Conservation (phyloP, 92 coral and sea anemone genomes). For the Phenganax subtilis region DNA sequence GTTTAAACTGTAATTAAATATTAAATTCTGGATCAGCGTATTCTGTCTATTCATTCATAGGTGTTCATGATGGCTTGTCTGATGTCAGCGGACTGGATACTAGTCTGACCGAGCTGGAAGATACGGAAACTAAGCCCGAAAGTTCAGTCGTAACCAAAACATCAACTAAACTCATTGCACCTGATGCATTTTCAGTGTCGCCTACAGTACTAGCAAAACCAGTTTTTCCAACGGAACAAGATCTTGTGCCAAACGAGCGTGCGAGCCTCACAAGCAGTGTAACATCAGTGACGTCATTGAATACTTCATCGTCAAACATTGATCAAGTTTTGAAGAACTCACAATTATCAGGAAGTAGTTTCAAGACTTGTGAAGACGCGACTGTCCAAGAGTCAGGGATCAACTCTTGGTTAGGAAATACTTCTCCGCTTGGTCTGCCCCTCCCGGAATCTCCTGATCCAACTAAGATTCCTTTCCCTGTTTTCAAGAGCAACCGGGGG, state of each 20-base stretch:
- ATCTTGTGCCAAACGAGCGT: constrained; percentile 25
- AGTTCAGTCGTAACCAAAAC: background rate
- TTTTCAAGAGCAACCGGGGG: constrained; percentile 57
- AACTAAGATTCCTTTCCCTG: constrained; percentile 72
- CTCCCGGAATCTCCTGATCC: constrained; percentile 63
- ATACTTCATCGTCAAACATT: constrained; percentile 54
- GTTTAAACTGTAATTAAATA: background rate
- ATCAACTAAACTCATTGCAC: constrained; percentile 67
- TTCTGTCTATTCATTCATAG: constrained; percentile 18
- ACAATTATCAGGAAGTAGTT: constrained; percentile 3
- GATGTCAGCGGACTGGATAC: constrained; percentile 92
- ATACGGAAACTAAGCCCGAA: constrained; percentile 53
- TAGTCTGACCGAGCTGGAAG: constrained; percentile 74
- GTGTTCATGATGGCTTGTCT: constrained; percentile 78
- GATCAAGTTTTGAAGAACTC: constrained; percentile 49
- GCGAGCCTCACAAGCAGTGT: constrained; percentile 69
- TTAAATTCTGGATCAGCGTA: background rate
- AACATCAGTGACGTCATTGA: constrained; percentile 68
- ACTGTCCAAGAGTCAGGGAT: constrained; percentile 18
- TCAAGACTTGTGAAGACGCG: constrained; percentile 20
- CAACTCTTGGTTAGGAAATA: background rate
- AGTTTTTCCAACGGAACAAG: background rate
- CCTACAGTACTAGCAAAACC: constrained; percentile 2
- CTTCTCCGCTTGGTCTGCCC: constrained; percentile 11
- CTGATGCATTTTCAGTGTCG: constrained; percentile 66